phyloP scores from a whole-genome alignment of 2,113 vertebrate species.

The Pogona vitticeps region DNA sequence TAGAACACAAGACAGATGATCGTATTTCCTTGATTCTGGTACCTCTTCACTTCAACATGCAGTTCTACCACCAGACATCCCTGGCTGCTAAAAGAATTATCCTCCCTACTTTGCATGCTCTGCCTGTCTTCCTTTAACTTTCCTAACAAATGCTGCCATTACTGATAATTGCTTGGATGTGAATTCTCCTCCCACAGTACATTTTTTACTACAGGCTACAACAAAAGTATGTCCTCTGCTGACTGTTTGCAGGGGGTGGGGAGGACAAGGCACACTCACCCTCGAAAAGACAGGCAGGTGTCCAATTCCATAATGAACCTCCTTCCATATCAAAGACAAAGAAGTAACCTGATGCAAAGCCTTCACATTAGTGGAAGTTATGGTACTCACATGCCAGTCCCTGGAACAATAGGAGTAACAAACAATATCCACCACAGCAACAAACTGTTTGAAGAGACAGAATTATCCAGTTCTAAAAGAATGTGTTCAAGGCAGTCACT shows the following conservation, averaged over 20 bases:
- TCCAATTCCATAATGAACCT: constrained; percentile 4
- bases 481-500: not conserved
- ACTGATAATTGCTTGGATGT: not conserved
- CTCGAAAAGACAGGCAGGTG: not conserved
- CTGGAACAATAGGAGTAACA: not conserved
- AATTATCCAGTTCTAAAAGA: not conserved
- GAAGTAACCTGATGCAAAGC: not conserved
- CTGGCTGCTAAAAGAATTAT: constrained; percentile 6
- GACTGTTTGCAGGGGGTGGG: not conserved
- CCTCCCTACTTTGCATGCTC: not conserved
- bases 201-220: not conserved
- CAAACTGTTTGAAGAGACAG: not conserved
- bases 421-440: not conserved
- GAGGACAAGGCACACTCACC: not conserved
- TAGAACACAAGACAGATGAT: not conserved
- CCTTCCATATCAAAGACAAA: not conserved
- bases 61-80: not conserved
- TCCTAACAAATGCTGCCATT: constrained; percentile 6
- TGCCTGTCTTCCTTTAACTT: not conserved
- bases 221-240: not conserved
- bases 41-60: not conserved
- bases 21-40: not conserved
- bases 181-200: not conserved
- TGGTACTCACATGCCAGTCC: not conserved
- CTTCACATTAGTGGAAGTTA: not conserved